A percentile compares a stretch with the other conserved stretches of the same genome.
These are phyloP conservation scores for Chloropsis cyanopogon DNA, from an alignment of 2,113 vertebrate genomes.

Conservation along the genomic window DNA sequence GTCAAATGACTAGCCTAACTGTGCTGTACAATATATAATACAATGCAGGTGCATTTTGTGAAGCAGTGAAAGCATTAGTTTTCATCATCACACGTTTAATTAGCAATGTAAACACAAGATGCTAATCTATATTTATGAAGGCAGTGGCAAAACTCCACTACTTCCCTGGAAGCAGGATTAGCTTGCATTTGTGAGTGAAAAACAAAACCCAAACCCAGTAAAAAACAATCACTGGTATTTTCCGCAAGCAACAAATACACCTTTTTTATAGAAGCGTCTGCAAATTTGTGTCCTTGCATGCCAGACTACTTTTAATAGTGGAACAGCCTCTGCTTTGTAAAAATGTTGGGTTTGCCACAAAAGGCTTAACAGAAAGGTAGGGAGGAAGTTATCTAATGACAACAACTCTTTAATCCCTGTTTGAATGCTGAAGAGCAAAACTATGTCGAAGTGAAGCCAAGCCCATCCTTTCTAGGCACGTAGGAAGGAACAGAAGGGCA, in stretches of 20 bases:
- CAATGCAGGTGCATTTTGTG: neutral
- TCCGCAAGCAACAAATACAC: neutral
- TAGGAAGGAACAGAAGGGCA: neutral
- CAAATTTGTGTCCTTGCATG: neutral
- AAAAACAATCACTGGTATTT: neutral
- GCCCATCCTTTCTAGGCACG: neutral
- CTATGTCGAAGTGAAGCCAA: neutral
- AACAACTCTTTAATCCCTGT: neutral
- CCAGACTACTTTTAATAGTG: neutral
- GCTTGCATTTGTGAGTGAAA: neutral
- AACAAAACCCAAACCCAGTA: neutral
- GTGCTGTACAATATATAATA: neutral
- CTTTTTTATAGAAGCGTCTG: neutral
- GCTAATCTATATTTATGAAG: conserved; percentile 10
- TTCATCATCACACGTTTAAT: neutral
- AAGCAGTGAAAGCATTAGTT: neutral
- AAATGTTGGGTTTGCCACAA: neutral
- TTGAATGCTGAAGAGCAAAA: neutral
- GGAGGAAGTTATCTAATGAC: neutral
- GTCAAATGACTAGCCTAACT: neutral
- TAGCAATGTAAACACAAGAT: neutral
- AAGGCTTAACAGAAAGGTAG: neutral
- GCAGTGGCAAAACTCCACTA: neutral
- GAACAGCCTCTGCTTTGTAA: neutral
- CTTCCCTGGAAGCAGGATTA: neutral